These are phyloP conservation scores for Nothura maculosa DNA, from an alignment of 2,797 vertebrate species.

Conservation along the genomic window DNA sequence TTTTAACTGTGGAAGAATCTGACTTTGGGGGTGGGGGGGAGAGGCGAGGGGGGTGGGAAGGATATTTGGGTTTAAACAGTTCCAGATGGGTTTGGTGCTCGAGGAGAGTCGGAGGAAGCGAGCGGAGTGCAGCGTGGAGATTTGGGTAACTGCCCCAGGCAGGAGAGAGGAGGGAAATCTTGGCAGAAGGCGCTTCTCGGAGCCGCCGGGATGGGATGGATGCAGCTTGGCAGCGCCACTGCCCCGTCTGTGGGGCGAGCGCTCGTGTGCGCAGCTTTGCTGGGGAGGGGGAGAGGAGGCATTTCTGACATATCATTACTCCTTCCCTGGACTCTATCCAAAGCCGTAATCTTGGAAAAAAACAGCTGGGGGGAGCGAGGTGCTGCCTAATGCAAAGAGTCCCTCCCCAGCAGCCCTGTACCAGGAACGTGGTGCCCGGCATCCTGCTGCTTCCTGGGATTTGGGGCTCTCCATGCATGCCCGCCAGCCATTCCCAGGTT, in stretches of 20 bases:
- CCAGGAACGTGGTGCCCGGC: accelerated
- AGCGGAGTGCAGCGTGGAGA: constrained; percentile 56
- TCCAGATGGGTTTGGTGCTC: constrained; percentile 83
- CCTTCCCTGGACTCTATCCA: constrained; percentile 42
- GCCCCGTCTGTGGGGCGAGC: constrained; percentile 57
- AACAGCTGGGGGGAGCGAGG: background rate
- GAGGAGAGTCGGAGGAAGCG: constrained; percentile 78
- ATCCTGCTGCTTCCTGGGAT: background rate
- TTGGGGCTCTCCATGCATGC: background rate
- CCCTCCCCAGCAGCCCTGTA: background rate
- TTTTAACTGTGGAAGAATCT: constrained; percentile 86
- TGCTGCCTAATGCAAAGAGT: background rate
- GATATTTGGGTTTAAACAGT: constrained; percentile 86
- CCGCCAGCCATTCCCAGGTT: no score
- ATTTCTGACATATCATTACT: constrained; percentile 35
- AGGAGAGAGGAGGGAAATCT: constrained; percentile 74
- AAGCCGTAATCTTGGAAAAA: constrained; percentile 45
- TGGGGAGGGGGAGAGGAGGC: constrained; percentile 9
- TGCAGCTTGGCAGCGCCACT: constrained; percentile 61
- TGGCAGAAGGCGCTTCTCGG: constrained; percentile 41
- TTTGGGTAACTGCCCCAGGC: constrained; percentile 78
- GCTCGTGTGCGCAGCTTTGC: constrained; percentile 48
- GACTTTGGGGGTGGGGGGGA: constrained; percentile 71
- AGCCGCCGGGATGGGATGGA: background rate
- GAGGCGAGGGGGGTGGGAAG: constrained; percentile 40